phyloP scores from a whole-genome alignment of 2,113 vertebrate species.

The Heterocephalus glaber region DNA sequence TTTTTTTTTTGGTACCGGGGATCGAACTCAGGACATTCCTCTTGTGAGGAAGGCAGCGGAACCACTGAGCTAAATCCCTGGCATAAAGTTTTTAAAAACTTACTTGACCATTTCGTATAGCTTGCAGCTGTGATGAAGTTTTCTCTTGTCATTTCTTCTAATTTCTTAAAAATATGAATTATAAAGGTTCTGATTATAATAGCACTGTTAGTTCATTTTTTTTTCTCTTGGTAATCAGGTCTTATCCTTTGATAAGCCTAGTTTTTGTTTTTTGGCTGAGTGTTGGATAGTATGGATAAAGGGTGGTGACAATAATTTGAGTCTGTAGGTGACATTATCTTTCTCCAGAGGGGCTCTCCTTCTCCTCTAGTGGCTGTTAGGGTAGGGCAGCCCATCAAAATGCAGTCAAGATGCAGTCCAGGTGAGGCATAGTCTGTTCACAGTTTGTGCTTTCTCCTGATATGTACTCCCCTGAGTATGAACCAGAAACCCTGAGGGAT shows the following conservation, averaged over 20 bases:
- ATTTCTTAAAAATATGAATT: slow-evolving; percentile 19
- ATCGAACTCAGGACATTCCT: too few relatives aligned
- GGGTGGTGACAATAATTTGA: not conserved
- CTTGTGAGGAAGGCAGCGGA: too few relatives aligned
- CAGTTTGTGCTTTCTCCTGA: not conserved
- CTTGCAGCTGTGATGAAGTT: not conserved
- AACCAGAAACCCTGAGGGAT: not conserved
- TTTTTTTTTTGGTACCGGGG: too few relatives aligned
- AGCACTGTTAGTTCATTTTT: not conserved
- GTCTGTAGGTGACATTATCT: not conserved
- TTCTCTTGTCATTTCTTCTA: not conserved
- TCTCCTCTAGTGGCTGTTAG: not conserved
- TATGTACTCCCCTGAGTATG: not conserved
- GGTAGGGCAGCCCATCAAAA: not conserved
- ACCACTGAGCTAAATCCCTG: too few relatives aligned
- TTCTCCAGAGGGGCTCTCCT: not conserved
- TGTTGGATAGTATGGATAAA: not conserved
- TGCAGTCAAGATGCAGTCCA: not conserved
- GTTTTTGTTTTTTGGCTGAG: not conserved
- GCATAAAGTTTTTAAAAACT: not conserved
- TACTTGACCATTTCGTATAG: not conserved
- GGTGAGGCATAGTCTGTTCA: not conserved
- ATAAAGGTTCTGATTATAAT: not conserved
- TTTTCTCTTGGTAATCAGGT: not conserved
- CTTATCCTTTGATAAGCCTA: not conserved